A percentile compares a stretch with the other conserved stretches of the same genome.
Evolutionary conservation across 2,113 vertebrate species (phyloP).

Genomic region (Corydoras maculifer): DNA sequence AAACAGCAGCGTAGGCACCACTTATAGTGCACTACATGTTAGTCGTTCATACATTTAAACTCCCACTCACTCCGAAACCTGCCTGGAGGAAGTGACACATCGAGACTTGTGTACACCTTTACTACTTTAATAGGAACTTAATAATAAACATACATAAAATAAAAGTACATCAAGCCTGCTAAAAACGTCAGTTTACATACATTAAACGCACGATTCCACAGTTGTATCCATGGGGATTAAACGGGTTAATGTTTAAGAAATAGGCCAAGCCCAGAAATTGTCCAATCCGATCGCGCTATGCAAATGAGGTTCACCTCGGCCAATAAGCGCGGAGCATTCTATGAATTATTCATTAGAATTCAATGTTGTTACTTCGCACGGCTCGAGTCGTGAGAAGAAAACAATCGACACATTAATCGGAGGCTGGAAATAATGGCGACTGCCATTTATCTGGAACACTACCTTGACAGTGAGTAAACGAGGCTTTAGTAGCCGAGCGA

Average conservation of each 20-base stretch:
- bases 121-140: too few species aligned
- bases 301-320: constrained; percentile 15
- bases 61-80: neutral
- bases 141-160: too few species aligned
- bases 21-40: neutral
- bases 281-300: constrained; percentile 39
- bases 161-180: too few species aligned
- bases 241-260: constrained; percentile 23
- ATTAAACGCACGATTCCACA: too few species aligned
- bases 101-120: too few species aligned
- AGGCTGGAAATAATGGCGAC: constrained; percentile 78
- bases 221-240: neutral
- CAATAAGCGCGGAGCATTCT: constrained; percentile 25
- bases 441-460: constrained; percentile 95
- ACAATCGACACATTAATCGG: constrained; percentile 35
- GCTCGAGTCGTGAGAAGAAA: constrained; percentile 35
- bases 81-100: too few species aligned
- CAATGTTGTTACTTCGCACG: constrained; percentile 36
- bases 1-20: neutral
- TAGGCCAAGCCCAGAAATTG: constrained; percentile 43
- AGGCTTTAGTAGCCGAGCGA: neutral
- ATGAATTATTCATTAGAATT: constrained; percentile 47
- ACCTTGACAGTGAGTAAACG: constrained; percentile 85
- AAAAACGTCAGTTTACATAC: too few species aligned
- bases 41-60: neutral